Evolutionary conservation across 2,888 invertebrate species (phyloP).

Genomic region (Seira musarum): DNA sequence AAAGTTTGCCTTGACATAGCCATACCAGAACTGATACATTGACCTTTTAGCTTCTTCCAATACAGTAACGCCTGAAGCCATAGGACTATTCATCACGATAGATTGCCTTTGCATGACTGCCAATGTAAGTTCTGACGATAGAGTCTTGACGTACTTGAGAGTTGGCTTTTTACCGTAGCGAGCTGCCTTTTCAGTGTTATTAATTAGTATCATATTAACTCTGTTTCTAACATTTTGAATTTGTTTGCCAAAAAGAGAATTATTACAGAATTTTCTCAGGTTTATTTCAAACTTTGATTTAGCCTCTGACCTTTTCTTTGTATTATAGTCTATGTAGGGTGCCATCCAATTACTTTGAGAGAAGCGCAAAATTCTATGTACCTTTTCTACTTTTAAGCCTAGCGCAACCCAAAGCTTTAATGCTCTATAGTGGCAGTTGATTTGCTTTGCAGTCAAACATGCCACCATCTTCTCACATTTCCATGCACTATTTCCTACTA

Average conservation of each 20-base stretch:
- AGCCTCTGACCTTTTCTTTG: not conserved
- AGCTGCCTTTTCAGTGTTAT: not conserved
- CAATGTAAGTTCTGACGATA: constrained; percentile 1
- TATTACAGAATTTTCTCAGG: constrained; percentile 26
- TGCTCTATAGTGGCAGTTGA: constrained; percentile 35
- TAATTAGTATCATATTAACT: constrained; percentile 39
- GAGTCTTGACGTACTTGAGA: constrained; percentile 1
- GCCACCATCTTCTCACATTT: constrained; percentile 39
- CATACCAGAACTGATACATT: constrained; percentile 47
- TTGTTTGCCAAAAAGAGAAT: constrained; percentile 30
- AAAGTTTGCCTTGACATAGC: constrained; percentile 23
- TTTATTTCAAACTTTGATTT: not conserved
- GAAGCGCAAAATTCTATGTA: constrained; percentile 26
- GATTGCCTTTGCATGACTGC: not conserved
- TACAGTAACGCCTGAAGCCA: constrained; percentile 38
- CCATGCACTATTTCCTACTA: not conserved
- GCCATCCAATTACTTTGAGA: constrained; percentile 34
- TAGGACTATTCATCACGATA: constrained; percentile 28
- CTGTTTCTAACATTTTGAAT: constrained; percentile 44
- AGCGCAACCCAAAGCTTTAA: constrained; percentile 30
- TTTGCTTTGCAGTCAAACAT: constrained; percentile 9
- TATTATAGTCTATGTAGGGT: constrained; percentile 24
- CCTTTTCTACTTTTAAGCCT: constrained; percentile 37
- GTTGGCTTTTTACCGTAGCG: constrained; percentile 44
- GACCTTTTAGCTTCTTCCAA: constrained; percentile 30